Conservation (phyloP, 2,888 invertebrate species). For the Serrognathus titanus region DNA sequence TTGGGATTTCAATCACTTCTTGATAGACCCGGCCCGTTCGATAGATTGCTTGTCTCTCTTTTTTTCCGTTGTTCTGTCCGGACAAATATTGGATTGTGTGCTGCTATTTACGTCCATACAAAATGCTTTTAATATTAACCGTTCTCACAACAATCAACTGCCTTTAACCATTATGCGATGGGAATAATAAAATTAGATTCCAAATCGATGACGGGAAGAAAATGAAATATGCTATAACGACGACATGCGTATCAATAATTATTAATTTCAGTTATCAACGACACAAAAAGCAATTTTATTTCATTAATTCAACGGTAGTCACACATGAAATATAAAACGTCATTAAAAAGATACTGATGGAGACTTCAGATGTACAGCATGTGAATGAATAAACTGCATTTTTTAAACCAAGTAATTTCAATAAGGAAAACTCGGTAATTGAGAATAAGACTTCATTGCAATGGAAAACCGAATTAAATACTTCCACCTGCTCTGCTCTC, state of each 20-base stretch:
- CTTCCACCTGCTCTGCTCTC: not conserved
- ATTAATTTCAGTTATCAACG: too few species aligned
- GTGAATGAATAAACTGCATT: too few species aligned
- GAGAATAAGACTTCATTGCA: not conserved
- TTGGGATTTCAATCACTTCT: conserved; percentile 25
- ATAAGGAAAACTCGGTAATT: too few species aligned
- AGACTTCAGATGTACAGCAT: too few species aligned
- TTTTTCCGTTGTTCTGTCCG: not conserved
- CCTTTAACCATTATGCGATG: conserved; percentile 1
- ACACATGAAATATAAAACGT: too few species aligned
- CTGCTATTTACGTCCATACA: not conserved
- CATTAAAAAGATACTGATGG: too few species aligned
- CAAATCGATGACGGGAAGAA: not conserved
- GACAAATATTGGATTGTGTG: not conserved
- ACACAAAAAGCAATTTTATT: too few species aligned
- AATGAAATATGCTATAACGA: too few species aligned
- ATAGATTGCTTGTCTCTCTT: too few species aligned
- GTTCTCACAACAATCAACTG: not conserved
- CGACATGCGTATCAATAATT: too few species aligned
- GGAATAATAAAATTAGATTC: conserved; percentile 7
- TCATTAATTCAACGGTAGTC: too few species aligned
- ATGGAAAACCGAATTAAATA: conserved; percentile 7
- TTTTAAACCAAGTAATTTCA: too few species aligned
- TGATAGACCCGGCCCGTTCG: conserved; percentile 5
- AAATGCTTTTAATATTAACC: not conserved